These are phyloP conservation scores for Paramacrobiotus metropolitanus DNA, from an alignment of 1,140 invertebrate genomes.

Conservation along the genomic window DNA sequence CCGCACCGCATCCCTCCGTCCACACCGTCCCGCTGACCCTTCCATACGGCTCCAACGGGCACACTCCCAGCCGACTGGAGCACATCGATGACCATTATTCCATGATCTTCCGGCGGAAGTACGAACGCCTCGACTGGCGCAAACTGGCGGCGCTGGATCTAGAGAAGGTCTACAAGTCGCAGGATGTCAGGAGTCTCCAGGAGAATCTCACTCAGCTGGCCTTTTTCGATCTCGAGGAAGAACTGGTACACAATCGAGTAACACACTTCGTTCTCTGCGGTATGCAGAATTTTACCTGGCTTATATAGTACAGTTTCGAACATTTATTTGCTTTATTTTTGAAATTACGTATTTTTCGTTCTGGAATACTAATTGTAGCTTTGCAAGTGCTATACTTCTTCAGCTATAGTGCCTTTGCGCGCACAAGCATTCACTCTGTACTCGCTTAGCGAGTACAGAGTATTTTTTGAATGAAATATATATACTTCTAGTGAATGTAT, in stretches of 20 bases:
- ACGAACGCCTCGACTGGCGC: neutral
- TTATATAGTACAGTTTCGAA: too few relatives aligned
- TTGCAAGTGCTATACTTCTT: too few relatives aligned
- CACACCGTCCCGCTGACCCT: neutral
- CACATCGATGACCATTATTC: neutral
- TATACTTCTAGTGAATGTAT: too few relatives aligned
- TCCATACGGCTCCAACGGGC: neutral
- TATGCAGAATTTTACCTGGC: too few relatives aligned
- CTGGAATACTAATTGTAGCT: too few relatives aligned
- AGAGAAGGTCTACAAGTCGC: neutral
- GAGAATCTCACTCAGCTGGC: neutral
- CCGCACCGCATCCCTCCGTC: neutral
- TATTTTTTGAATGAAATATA: too few relatives aligned
- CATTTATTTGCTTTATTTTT: too few relatives aligned
- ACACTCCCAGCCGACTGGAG: neutral
- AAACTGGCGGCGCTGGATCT: neutral
- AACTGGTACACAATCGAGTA: conserved; percentile 5
- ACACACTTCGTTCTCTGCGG: too few relatives aligned
- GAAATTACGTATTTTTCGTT: too few relatives aligned
- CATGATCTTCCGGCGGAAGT: conserved; percentile 1
- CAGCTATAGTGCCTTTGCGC: too few relatives aligned
- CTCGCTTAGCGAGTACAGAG: too few relatives aligned
- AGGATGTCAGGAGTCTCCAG: neutral
- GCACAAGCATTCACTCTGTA: too few relatives aligned
- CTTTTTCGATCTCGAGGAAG: conserved; percentile 1